Evolutionary conservation across 2,888 invertebrate species (phyloP), one percentile per base, ranked within the genome.

Genomic region (Lithophane semibrunnea): DNA sequence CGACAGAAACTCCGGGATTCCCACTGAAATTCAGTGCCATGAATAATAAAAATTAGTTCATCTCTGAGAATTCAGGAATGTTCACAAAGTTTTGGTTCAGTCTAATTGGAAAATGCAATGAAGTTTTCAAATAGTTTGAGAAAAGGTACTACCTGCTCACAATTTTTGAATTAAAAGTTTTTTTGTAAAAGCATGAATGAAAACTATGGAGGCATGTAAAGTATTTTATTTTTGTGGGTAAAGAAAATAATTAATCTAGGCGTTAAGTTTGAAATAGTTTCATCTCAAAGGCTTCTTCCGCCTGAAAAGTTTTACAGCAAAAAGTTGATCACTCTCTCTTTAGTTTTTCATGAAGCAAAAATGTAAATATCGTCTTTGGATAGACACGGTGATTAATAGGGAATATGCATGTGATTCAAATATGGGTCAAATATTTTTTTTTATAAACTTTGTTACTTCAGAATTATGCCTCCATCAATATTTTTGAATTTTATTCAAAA

Each of bases 21-120:
- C 79, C 82, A 71, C 80, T 89, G 91, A 91, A 92, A 93, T 91
- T 91, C 86, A 91, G 86, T 86, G 91, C 85, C 88, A 90, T 92
- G 93, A 94, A 94, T 94, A 93, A 93, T 92, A 91, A 91, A 91
- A 93, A 91, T 88, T 88, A 87, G 88, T 73, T 77, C 80, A 82
- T 86, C 82, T 75, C 80, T 75, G 56, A 71, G 77, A 78, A 77
- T 69, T 60, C 75, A 66, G 47, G 58, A 74, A 70, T 76, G 24
- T 68, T 74, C 69, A 42, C 10, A 13, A 82, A 85, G 64, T 83
- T 75, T 63, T 44, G 56, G 60, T 74, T 29, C 42, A 73, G 58
- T 74, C 52, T 80, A 85, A 86, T 88, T 84, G 74, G 71, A 84
- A 85, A 82, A 75, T 72, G 47, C 52, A 70, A 68, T 44, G 49